Conservation (phyloP, 1,140 invertebrate genomes). For the Psix sp. region DNA sequence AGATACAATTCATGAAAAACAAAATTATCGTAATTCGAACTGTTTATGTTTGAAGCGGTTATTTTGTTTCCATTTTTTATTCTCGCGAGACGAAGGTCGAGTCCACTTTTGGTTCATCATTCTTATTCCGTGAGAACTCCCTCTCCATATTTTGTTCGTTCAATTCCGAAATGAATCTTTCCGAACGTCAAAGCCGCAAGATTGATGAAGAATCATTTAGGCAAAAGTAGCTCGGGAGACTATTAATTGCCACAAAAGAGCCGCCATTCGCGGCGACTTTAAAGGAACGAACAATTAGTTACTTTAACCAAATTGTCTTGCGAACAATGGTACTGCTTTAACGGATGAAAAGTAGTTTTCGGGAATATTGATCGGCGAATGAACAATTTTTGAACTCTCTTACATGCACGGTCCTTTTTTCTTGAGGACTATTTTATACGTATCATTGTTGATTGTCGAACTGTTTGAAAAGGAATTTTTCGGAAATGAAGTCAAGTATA, state of each 20-base stretch:
- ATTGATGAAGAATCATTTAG: slow-evolving; percentile 76
- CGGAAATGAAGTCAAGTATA: too few relatives aligned
- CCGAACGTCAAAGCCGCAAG: slow-evolving; percentile 69
- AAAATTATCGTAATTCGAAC: too few relatives aligned
- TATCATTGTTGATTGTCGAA: too few relatives aligned
- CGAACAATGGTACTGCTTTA: slow-evolving; percentile 66
- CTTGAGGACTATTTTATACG: too few relatives aligned
- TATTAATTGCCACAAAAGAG: slow-evolving; percentile 77
- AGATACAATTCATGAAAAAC: too few relatives aligned
- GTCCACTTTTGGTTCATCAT: slow-evolving; percentile 51
- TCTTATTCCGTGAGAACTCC: slow-evolving; percentile 54
- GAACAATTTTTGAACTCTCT: slow-evolving; percentile 46
- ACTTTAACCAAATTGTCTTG: slow-evolving; percentile 76
- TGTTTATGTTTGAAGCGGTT: slow-evolving; percentile 16
- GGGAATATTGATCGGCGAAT: slow-evolving; percentile 28
- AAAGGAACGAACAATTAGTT: slow-evolving; percentile 76
- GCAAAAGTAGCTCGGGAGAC: slow-evolving; percentile 71
- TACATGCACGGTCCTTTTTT: slow-evolving; percentile 18
- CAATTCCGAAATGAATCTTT: slow-evolving; percentile 62
- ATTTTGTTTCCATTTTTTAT: slow-evolving; percentile 24
- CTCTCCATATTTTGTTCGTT: slow-evolving; percentile 54
- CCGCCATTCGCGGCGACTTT: slow-evolving; percentile 67
- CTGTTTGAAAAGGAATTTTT: too few relatives aligned
- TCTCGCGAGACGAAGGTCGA: slow-evolving; percentile 35
- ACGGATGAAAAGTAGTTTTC: slow-evolving; percentile 44